Evolutionary conservation across 1,140 invertebrate species (phyloP).

Genomic region (Myzus persicae): DNA sequence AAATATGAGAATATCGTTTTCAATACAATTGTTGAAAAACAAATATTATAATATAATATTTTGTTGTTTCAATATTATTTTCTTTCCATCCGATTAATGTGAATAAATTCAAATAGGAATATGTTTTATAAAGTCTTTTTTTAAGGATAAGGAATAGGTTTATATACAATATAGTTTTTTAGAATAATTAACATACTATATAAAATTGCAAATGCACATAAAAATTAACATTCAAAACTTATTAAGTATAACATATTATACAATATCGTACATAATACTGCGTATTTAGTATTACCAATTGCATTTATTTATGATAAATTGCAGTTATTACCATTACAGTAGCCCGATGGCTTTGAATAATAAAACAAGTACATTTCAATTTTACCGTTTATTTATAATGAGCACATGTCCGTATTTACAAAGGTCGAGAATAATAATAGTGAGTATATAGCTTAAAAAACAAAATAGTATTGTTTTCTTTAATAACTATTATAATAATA

Average conservation of each 20-base stretch:
- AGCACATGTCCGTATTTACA: conserved; percentile 49
- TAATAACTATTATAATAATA: conserved; percentile 12
- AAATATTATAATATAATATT: background rate
- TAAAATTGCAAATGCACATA: background rate
- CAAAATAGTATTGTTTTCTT: background rate
- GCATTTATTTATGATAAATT: background rate
- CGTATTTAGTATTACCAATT: background rate
- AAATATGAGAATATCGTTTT: background rate
- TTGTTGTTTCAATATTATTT: background rate
- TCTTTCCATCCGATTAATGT: background rate
- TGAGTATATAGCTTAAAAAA: conserved; percentile 32
- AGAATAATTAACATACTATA: background rate
- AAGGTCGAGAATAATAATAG: conserved; percentile 44
- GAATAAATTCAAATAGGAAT: background rate
- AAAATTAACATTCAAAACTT: background rate
- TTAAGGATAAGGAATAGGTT: background rate
- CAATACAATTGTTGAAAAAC: background rate
- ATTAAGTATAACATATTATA: background rate
- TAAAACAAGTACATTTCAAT: conserved; percentile 2
- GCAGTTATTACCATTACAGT: background rate
- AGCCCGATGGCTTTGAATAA: background rate
- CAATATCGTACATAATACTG: background rate
- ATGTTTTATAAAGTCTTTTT: background rate
- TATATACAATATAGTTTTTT: background rate
- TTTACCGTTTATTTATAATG: conserved; percentile 44